Percentiles rank a stretch among this genome's conserved stretches.
phyloP scores from a whole-genome alignment of 2,113 vertebrate genomes.

The Eublepharis macularius region DNA sequence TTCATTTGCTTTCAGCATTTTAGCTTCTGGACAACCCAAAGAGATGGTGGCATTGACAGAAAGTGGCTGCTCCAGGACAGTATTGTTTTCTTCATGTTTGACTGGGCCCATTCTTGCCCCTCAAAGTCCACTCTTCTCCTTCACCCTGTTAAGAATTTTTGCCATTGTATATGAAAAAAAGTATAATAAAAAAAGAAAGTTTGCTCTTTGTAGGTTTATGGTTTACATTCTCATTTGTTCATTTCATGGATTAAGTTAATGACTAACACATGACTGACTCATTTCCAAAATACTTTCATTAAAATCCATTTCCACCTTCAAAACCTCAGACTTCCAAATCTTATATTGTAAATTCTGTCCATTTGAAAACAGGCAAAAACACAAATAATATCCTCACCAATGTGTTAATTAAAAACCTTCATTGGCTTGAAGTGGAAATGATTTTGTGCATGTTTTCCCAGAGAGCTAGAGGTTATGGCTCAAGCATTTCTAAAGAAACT shows the following conservation, averaged over 20 bases:
- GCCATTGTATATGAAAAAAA: too few species aligned
- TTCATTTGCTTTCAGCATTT: too few species aligned
- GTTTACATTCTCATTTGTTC: not conserved
- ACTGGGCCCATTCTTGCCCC: not conserved
- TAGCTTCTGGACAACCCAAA: too few species aligned
- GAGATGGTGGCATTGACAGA: too few species aligned
- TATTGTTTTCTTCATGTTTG: not conserved
- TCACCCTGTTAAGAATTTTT: not conserved
- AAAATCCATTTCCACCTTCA: not conserved
- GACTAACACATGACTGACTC: not conserved
- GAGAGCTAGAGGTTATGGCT: not conserved
- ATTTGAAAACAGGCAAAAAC: not conserved
- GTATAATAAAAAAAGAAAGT: too few species aligned
- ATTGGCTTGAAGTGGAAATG: not conserved
- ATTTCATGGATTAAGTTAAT: not conserved
- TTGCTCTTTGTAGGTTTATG: too few species aligned
- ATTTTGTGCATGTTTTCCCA: conserved; percentile 22
- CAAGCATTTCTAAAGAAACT: conserved; percentile 37
- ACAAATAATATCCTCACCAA: not conserved
- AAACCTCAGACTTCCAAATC: not conserved
- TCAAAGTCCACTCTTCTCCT: not conserved
- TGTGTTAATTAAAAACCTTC: conserved; percentile 1
- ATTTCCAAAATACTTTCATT: not conserved
- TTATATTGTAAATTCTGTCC: not conserved
- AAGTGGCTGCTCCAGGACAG: not conserved